phyloP scores from a whole-genome alignment of 2,888 invertebrate genomes.

The Drosophila lacicola region DNA sequence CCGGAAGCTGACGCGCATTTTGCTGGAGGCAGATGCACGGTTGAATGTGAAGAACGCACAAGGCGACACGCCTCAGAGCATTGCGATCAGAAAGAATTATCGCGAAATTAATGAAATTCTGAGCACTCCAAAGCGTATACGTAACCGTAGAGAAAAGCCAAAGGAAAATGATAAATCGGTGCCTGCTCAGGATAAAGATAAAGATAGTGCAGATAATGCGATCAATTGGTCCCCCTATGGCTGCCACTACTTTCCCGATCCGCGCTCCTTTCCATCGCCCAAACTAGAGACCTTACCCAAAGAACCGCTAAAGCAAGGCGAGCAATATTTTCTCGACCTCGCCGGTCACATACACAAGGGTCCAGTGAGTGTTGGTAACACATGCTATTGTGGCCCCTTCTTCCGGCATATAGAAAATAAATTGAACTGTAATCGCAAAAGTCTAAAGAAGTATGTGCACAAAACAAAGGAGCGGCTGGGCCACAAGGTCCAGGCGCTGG shows the following conservation, averaged over 20 bases:
- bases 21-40: conserved; percentile 94
- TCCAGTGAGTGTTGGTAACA: conserved; percentile 96
- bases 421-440: conserved; percentile 90
- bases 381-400: conserved; percentile 96
- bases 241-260: conserved; percentile 95
- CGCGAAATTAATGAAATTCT: conserved; percentile 93
- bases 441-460: conserved; percentile 87
- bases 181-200: conserved; percentile 70
- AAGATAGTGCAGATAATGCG: conserved; percentile 83
- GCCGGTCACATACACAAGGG: conserved; percentile 98
- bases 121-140: conserved; percentile 85
- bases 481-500: conserved; percentile 92
- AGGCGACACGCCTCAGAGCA: conserved; percentile 95
- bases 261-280: conserved; percentile 93
- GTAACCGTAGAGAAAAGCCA: conserved; percentile 69
- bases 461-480: conserved; percentile 92
- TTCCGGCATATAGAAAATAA: conserved; percentile 94
- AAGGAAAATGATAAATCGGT: conserved; percentile 46
- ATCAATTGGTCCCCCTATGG: conserved; percentile 95
- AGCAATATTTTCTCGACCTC: conserved; percentile 97
- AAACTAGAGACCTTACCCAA: conserved; percentile 93
- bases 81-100: conserved; percentile 94
- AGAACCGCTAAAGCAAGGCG: conserved; percentile 93
- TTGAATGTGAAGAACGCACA: conserved; percentile 86
- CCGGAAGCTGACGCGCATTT: conserved; percentile 94